Conservation (phyloP, 2,113 vertebrate genomes). For the Nibea coibor region DNA sequence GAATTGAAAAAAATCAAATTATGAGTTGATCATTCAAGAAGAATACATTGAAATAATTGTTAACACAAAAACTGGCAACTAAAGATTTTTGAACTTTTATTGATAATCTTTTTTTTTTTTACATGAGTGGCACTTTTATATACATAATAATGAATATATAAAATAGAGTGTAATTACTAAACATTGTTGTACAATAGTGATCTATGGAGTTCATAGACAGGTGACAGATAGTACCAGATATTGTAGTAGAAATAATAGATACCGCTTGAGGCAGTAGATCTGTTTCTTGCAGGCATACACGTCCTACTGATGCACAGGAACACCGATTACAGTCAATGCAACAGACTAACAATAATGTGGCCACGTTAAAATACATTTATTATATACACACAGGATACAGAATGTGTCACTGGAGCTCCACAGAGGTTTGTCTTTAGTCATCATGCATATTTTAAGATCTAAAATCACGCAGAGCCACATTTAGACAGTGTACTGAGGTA, state of each 20-base stretch:
- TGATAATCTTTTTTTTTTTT: slow-evolving; percentile 36
- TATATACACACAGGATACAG: slow-evolving; percentile 38
- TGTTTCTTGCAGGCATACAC: slow-evolving; percentile 21
- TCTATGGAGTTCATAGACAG: slow-evolving; percentile 10
- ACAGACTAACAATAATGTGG: slow-evolving; percentile 25
- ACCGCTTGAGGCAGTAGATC: slow-evolving; percentile 13
- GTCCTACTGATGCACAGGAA: slow-evolving; percentile 34
- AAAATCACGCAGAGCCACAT: slow-evolving; percentile 44
- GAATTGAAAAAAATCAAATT: not conserved
- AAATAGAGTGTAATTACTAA: slow-evolving; percentile 44
- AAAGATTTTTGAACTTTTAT: slow-evolving; percentile 35
- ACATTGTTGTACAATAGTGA: slow-evolving; percentile 19
- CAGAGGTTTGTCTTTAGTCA: slow-evolving; percentile 39
- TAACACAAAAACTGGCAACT: not conserved
- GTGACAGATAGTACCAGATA: slow-evolving; percentile 3
- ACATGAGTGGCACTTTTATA: slow-evolving; percentile 24
- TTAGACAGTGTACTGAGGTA: slow-evolving; percentile 67
- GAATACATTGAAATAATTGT: not conserved
- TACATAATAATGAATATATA: slow-evolving; percentile 47
- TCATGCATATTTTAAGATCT: slow-evolving; percentile 69
- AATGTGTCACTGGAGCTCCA: slow-evolving; percentile 44
- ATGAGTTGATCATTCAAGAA: not conserved
- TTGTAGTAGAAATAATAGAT: slow-evolving; percentile 24
- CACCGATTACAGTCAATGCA: slow-evolving; percentile 20
- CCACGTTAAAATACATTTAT: slow-evolving; percentile 23